phyloP scores from a whole-genome alignment of 2,888 invertebrate species.

The Odontocerum albicorne region DNA sequence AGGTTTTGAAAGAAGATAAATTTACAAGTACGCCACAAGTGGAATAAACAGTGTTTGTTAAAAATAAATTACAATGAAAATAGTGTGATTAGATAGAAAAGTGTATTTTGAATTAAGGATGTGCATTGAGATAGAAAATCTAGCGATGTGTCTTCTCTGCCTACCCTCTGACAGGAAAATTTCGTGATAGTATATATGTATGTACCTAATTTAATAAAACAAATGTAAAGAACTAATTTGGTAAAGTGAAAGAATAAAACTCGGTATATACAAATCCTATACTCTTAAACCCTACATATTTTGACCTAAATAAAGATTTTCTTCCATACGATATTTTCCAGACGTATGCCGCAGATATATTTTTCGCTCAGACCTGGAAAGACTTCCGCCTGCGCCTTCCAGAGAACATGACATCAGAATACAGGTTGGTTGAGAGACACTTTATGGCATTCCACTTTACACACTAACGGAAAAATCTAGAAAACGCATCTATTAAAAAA shows the following conservation, averaged over 20 bases:
- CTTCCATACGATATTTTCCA: constrained; percentile 47
- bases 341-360: constrained; percentile 91
- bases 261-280: neutral
- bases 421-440: constrained; percentile 70
- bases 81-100: too few species aligned
- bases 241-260: neutral
- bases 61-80: too few species aligned
- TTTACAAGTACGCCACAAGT: too few species aligned
- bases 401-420: constrained; percentile 92
- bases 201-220: neutral
- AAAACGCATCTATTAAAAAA: too few species aligned
- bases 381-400: constrained; percentile 83
- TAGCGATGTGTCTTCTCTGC: too few species aligned
- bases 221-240: neutral
- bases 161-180: too few species aligned
- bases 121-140: too few species aligned
- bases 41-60: too few species aligned
- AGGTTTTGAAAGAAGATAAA: too few species aligned
- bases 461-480: too few species aligned
- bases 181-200: neutral
- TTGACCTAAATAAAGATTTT: neutral
- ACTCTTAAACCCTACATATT: neutral
- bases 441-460: too few species aligned
- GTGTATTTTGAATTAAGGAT: too few species aligned
- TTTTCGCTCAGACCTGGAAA: constrained; percentile 93